These are phyloP conservation scores for Ailurus styani DNA, from an alignment of 2,113 vertebrate species.

Conservation along the genomic window DNA sequence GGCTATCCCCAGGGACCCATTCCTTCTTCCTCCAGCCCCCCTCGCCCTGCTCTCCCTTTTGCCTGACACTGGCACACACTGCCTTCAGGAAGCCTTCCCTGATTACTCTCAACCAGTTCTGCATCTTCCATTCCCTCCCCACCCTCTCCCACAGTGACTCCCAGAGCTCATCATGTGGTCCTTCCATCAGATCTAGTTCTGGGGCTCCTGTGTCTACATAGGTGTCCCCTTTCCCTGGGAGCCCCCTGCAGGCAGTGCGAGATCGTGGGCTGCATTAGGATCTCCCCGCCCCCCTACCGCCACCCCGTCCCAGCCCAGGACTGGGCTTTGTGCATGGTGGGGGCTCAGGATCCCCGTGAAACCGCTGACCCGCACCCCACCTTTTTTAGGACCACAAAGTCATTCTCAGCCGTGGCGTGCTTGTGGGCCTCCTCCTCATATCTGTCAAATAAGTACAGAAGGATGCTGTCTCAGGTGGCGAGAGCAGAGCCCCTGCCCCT, in stretches of 20 bases:
- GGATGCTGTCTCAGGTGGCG: rapidly evolving
- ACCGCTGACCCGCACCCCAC: conserved; percentile 67
- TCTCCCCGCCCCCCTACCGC: background rate
- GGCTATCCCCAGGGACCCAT: background rate
- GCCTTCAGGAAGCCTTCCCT: background rate
- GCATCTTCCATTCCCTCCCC: background rate
- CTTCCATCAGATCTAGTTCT: background rate
- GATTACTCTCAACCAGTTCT: background rate
- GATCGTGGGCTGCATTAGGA: rapidly evolving
- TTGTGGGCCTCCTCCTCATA: conserved; percentile 93
- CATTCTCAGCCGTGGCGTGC: conserved; percentile 87
- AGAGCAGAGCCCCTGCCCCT: background rate
- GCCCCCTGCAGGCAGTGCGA: background rate
- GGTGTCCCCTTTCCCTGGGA: background rate
- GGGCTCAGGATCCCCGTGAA: background rate
- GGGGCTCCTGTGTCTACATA: background rate
- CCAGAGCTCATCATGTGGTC: background rate
- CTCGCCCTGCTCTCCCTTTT: background rate
- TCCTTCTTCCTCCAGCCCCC: background rate
- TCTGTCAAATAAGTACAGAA: conserved; percentile 75
- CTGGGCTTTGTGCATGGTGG: background rate
- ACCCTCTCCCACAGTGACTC: background rate
- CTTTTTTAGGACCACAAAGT: conserved; percentile 95
- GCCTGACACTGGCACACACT: background rate
- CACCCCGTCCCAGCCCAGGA: background rate